A percentile compares a stretch with the other conserved stretches of the same genome.
These are phyloP conservation scores for Formica selysi DNA, from an alignment of 1,140 invertebrate species.

Conservation along the genomic window DNA sequence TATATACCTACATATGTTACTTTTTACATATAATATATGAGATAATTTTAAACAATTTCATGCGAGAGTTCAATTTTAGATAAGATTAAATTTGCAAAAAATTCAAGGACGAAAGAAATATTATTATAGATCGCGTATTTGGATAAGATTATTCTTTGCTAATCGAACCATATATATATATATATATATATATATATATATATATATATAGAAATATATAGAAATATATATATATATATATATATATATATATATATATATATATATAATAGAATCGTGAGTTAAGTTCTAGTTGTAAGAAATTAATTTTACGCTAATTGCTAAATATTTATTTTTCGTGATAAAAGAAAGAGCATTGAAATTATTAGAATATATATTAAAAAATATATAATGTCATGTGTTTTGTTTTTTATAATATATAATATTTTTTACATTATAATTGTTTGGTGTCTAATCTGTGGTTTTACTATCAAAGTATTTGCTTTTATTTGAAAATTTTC, in stretches of 20 bases:
- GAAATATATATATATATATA: neutral
- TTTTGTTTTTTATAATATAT: conserved; percentile 8
- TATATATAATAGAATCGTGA: neutral
- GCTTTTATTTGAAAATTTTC: neutral
- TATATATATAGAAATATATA: too few relatives aligned
- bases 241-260: neutral
- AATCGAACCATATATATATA: neutral
- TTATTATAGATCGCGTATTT: neutral
- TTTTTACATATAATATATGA: conserved; percentile 16
- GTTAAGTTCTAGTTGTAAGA: conserved; percentile 33
- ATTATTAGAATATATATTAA: conserved; percentile 37
- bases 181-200: too few relatives aligned
- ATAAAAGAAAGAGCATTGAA: neutral
- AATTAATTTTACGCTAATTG: neutral
- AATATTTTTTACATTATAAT: conserved; percentile 11
- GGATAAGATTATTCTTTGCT: conserved; percentile 12
- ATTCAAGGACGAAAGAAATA: conserved; percentile 44
- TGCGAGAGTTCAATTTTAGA: conserved; percentile 18
- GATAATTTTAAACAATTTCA: conserved; percentile 28
- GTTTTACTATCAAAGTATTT: neutral
- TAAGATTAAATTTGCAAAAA: conserved; percentile 44
- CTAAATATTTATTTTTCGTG: neutral
- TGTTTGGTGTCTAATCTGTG: neutral
- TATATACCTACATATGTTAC: conserved; percentile 7
- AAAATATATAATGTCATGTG: neutral